Evolutionary conservation across 2,888 invertebrate species (phyloP).

Genomic region (Drosophila cracens): DNA sequence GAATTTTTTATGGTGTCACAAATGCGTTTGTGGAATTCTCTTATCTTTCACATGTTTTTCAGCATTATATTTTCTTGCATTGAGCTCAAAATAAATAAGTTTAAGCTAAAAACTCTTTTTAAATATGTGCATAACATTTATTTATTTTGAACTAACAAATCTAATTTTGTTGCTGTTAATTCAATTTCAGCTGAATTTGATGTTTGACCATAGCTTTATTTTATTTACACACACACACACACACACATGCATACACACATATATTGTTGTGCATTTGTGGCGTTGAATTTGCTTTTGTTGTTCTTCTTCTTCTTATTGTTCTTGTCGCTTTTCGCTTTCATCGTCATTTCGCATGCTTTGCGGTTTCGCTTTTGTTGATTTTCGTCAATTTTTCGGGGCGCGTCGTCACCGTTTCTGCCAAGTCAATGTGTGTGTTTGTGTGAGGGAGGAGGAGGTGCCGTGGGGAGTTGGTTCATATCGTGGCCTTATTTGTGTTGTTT

Average conservation of each 20-base stretch:
- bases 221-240: background rate
- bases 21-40: background rate
- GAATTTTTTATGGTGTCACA: background rate
- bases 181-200: background rate
- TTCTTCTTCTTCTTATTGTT: conserved; percentile 7
- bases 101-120: background rate
- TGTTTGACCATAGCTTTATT: conserved; percentile 9
- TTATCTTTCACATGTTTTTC: background rate
- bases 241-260: background rate
- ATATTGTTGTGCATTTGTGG: background rate
- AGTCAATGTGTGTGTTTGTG: background rate
- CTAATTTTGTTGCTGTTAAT: background rate
- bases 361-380: conserved; percentile 47
- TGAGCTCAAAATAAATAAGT: background rate
- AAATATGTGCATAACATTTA: background rate
- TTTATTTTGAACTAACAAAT: background rate
- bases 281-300: conserved; percentile 12
- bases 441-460: background rate
- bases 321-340: conserved; percentile 23
- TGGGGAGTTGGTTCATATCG: background rate
- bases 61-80: background rate
- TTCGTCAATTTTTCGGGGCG: conserved; percentile 45
- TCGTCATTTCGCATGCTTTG: conserved; percentile 39
- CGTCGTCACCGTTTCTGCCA: conserved; percentile 28
- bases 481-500: background rate